Percentiles rank a stretch among this genome's conserved stretches.
These are phyloP conservation scores for Plusia festucae DNA, from an alignment of 2,888 invertebrate species.

Conservation along the genomic window DNA sequence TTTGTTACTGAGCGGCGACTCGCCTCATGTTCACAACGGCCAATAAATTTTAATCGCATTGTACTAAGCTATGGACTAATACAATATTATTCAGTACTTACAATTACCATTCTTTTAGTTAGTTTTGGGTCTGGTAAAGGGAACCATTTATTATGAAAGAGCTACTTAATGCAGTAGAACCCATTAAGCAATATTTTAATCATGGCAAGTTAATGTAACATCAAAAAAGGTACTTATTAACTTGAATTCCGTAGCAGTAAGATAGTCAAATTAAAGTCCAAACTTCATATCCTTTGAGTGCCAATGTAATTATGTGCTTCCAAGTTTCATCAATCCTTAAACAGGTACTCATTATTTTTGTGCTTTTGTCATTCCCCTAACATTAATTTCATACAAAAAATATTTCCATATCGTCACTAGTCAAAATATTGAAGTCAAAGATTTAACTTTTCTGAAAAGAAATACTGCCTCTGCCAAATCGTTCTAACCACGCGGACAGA, in stretches of 20 bases:
- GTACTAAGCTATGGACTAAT: conserved; percentile 24
- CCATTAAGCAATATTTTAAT: not conserved
- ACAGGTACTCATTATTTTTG: not conserved
- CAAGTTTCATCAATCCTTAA: no score
- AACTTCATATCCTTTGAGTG: no score
- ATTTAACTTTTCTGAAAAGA: not conserved
- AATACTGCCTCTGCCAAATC: not conserved
- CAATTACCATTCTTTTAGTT: conserved; percentile 24
- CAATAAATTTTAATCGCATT: no score
- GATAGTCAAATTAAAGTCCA: not conserved
- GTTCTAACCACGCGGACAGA: not conserved
- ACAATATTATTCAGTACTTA: conserved; percentile 45
- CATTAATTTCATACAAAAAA: no score
- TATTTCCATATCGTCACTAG: not conserved
- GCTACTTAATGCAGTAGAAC: not conserved
- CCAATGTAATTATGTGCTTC: no score
- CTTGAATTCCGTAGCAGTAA: not conserved
- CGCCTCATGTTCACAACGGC: no score
- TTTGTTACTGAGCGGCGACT: no score
- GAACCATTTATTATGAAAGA: not conserved
- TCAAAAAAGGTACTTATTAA: not conserved
- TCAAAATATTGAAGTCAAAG: not conserved
- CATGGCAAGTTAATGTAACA: not conserved
- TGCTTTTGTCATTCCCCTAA: not conserved
- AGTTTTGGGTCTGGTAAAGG: conserved; percentile 2